A percentile compares a stretch with the other conserved stretches of the same genome.
These are phyloP conservation scores for Eulemur macaco DNA, from an alignment of 2,113 vertebrate genomes.

Conservation along the genomic window DNA sequence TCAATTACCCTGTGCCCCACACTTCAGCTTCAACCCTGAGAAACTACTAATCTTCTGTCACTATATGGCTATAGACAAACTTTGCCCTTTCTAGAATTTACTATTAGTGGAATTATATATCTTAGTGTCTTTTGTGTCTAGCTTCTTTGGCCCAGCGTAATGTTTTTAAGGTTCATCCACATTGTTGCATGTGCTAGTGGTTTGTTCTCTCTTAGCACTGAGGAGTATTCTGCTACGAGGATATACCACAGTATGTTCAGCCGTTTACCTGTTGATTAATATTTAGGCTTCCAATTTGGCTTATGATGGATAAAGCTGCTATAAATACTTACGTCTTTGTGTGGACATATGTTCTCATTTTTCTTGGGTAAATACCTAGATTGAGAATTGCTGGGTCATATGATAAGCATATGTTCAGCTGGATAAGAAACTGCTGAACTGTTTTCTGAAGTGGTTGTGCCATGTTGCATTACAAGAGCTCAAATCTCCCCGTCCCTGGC, in stretches of 20 bases:
- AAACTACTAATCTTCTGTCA: not conserved
- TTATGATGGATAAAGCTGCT: not conserved
- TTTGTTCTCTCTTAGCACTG: not conserved
- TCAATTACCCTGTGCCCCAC: not conserved
- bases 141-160: not conserved
- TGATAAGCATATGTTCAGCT: not conserved
- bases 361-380: not conserved
- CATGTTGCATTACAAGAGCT: not conserved
- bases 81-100: not conserved
- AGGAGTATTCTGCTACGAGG: not conserved
- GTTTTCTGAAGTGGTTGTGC: constrained; percentile 18
- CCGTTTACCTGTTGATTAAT: not conserved
- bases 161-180: not conserved
- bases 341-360: not conserved
- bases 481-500: not conserved
- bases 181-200: too few relatives aligned
- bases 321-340: not conserved
- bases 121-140: not conserved
- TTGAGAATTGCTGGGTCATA: not conserved
- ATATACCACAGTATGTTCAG: not conserved
- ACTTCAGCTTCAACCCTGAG: too few relatives aligned
- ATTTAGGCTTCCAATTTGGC: not conserved
- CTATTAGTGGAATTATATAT: not conserved
- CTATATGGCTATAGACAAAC: not conserved
- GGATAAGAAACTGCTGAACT: not conserved